Evolutionary conservation across 30 jellyfish, hydroid and myxozoan genomes (phyloP).

Genomic region (Turritopsis rubra): DNA sequence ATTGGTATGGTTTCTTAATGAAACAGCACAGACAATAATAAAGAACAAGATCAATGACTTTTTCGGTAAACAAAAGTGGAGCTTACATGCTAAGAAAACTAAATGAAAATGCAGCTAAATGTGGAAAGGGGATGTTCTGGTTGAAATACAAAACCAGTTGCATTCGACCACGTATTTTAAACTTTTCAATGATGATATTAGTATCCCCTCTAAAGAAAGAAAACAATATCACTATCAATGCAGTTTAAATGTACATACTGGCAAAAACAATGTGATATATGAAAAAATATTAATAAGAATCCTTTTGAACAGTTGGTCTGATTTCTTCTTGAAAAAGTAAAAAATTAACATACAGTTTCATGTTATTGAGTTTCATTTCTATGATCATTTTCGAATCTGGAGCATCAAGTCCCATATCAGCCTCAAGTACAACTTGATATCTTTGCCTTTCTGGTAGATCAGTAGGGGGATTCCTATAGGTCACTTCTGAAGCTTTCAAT

Average conservation of each 20-base stretch:
- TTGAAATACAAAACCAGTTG: slow-evolving; percentile 69
- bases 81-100: slow-evolving; percentile 79
- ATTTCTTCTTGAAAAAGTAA: no score
- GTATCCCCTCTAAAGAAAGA: slow-evolving; percentile 54
- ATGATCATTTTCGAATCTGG: slow-evolving; percentile 84
- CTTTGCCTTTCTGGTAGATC: slow-evolving; percentile 78
- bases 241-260: no score
- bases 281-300: no score
- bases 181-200: slow-evolving; percentile 61
- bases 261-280: no score
- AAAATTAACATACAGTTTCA: slow-evolving; percentile 20
- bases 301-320: no score
- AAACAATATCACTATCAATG: not conserved
- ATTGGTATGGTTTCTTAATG: no score
- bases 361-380: slow-evolving; percentile 42
- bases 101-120: slow-evolving; percentile 84
- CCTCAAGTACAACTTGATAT: slow-evolving; percentile 84
- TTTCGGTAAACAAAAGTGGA: no score
- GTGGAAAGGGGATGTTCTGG: slow-evolving; percentile 94
- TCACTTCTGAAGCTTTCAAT: slow-evolving; percentile 86
- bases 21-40: no score
- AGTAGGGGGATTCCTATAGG: slow-evolving; percentile 77
- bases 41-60: no score
- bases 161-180: slow-evolving; percentile 89
- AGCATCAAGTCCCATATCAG: slow-evolving; percentile 93